A percentile compares a stretch with the other conserved stretches of the same genome.
These are phyloP conservation scores for Dermatemys mawii DNA, from an alignment of 2,113 vertebrate genomes.

Conservation along the genomic window DNA sequence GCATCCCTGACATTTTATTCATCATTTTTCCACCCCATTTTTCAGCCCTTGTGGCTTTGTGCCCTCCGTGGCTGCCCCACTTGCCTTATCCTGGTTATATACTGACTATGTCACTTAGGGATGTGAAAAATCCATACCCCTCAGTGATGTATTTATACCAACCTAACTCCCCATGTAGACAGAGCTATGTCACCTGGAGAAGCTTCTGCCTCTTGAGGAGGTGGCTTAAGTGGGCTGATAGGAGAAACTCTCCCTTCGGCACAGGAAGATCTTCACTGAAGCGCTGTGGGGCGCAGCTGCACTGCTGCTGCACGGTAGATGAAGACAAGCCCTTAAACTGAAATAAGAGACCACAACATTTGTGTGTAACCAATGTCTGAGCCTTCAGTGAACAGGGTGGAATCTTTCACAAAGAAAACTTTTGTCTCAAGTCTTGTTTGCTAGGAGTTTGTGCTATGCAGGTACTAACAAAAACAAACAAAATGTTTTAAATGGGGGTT, in stretches of 20 bases:
- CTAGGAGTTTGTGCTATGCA: background rate
- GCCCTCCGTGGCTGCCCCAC: too few species aligned
- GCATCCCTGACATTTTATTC: too few species aligned
- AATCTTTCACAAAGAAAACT: background rate
- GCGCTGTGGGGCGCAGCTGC: background rate
- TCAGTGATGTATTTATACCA: background rate
- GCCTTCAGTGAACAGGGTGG: background rate
- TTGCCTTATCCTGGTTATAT: too few species aligned
- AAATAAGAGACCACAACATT: background rate
- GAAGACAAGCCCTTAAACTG: fast-evolving
- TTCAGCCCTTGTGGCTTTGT: too few species aligned
- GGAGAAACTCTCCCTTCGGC: background rate
- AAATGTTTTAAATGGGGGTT: background rate
- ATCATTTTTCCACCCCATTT: too few species aligned
- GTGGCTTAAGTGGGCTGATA: background rate
- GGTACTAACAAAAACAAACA: background rate
- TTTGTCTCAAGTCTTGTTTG: background rate
- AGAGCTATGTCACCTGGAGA: background rate
- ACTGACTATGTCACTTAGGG: background rate
- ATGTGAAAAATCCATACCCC: background rate
- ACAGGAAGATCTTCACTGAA: background rate
- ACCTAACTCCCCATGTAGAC: background rate
- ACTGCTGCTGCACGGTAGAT: too few species aligned
- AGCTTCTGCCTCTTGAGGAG: background rate
- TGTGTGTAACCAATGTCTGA: fast-evolving